A percentile compares a stretch with the other conserved stretches of the same genome.
Evolutionary conservation across 2,888 invertebrate species (phyloP).

Genomic region (Cinara cedri): DNA sequence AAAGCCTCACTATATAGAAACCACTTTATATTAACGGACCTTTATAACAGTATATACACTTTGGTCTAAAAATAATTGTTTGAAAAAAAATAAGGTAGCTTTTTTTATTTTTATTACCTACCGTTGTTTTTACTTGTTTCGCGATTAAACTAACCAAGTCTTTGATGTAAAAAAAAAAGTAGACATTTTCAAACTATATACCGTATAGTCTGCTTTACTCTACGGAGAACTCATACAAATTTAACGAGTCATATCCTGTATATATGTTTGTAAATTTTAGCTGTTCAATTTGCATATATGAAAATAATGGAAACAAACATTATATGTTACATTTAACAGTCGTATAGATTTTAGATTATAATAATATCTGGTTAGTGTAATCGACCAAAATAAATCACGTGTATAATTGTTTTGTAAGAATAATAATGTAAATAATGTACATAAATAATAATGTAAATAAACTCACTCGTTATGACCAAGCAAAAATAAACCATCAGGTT

Average conservation of each 20-base stretch:
- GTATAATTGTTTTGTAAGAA: not conserved
- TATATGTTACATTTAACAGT: not conserved
- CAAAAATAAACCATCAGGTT: slow-evolving; percentile 30
- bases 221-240: not conserved
- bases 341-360: not conserved
- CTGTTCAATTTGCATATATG: slow-evolving; percentile 8
- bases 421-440: too few species aligned
- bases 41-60: not conserved
- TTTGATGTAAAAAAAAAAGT: not conserved
- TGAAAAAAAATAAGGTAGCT: slow-evolving; percentile 2
- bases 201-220: not conserved
- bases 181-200: not conserved
- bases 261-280: slow-evolving; percentile 3
- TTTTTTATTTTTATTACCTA: slow-evolving; percentile 32
- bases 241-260: not conserved
- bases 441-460: too few species aligned
- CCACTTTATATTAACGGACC: not conserved
- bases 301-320: not conserved
- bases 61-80: slow-evolving; percentile 9
- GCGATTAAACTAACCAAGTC: not conserved
- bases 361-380: not conserved
- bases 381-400: not conserved
- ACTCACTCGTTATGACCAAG: slow-evolving; percentile 21
- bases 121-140: slow-evolving; percentile 18
- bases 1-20: not conserved